Conservation (phyloP, 2,888 invertebrate genomes). For the Cerastis leucographa region DNA sequence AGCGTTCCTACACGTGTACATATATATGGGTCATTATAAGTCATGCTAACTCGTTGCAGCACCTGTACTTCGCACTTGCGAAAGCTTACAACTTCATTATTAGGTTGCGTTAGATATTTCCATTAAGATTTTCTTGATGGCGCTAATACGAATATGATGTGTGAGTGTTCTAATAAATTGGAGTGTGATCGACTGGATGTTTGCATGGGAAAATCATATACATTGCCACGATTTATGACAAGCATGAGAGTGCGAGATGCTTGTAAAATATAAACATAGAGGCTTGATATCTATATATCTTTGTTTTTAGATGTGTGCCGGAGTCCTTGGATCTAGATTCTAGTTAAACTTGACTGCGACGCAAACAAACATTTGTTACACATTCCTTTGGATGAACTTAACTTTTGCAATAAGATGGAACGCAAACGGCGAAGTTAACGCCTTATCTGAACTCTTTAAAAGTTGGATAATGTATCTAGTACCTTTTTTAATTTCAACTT, state of each 20-base stretch:
- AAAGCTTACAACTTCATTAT: constrained; percentile 64
- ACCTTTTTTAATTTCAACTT: constrained; percentile 24
- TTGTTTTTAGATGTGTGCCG: constrained; percentile 8
- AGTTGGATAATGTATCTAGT: constrained; percentile 56
- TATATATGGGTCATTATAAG: constrained; percentile 41
- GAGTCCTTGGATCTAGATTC: constrained; percentile 41
- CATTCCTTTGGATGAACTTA: constrained; percentile 53
- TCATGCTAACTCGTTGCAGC: constrained; percentile 47
- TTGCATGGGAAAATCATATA: constrained; percentile 27
- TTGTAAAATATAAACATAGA: constrained; percentile 20
- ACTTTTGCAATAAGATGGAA: constrained; percentile 70
- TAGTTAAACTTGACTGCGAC: constrained; percentile 47
- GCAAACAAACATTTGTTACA: constrained; percentile 44
- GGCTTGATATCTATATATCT: constrained; percentile 18
- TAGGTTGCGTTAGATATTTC: constrained; percentile 63
- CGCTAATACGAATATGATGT: constrained; percentile 50
- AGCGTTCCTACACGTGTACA: constrained; percentile 9
- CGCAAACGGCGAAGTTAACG: constrained; percentile 55
- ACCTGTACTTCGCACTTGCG: constrained; percentile 51
- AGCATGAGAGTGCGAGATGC: constrained; percentile 15
- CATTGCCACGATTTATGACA: constrained; percentile 10
- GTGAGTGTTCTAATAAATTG: constrained; percentile 25
- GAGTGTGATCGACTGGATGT: constrained; percentile 28
- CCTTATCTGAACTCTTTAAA: constrained; percentile 56
- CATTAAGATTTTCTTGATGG: constrained; percentile 61